Base-by-base conservation (phyloP, 92 coral and sea anemone genomes). In the Montipora capitata region DNA sequence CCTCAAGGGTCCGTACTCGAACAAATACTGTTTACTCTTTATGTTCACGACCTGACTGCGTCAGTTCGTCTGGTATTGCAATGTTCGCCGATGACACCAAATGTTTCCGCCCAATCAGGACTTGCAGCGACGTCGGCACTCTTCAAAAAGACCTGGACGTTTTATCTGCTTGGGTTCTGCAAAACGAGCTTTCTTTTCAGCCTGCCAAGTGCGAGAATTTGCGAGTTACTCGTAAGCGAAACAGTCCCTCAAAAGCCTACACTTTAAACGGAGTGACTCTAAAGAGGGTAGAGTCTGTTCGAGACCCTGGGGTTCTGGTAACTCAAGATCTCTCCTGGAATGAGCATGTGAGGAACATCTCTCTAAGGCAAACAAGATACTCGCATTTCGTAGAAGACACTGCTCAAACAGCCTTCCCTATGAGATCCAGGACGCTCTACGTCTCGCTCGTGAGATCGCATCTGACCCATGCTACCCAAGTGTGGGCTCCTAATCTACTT, bases 161-260 rank as follows among this genome's bases (percentile, higher is more conserved):
- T 27, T 27, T 27, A 27, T 27, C 35, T 27, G 35, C 35, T 27
- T 27, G 35, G 35, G 35, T 1, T 27, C 0, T 27, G 35, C 35
- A 27, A 27, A 27, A 27, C 35, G 35, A 27, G 35, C 35, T 27
- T 27, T 27, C 35, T 6, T 11, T 7, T 51, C 57, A 51, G 57
- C 57, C 12, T 51, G 0, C 57, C 35, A 27, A 27, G 35, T 27
- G 35, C 35, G 35, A 27, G 35, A 27, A 27, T 27, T 1, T 27
- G 35, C 35, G 35, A 27, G 35, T 57, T 70, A 57, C 76, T 44
- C 58, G 92, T 67, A 87, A 89, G 68, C 89, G 89, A 78, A 48
- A 44, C 18, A 74, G 63, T 77, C 45, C 65, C 35, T 27, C 35
- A 27, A 27, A 27, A 27, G 35, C n/a, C n/a, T n/a, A n/a, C n/a